A percentile compares a stretch with the other conserved stretches of the same genome.
These are phyloP conservation scores for Megaustenia siamemsis DNA, from an alignment of 2,888 invertebrate species.

Conservation along the genomic window DNA sequence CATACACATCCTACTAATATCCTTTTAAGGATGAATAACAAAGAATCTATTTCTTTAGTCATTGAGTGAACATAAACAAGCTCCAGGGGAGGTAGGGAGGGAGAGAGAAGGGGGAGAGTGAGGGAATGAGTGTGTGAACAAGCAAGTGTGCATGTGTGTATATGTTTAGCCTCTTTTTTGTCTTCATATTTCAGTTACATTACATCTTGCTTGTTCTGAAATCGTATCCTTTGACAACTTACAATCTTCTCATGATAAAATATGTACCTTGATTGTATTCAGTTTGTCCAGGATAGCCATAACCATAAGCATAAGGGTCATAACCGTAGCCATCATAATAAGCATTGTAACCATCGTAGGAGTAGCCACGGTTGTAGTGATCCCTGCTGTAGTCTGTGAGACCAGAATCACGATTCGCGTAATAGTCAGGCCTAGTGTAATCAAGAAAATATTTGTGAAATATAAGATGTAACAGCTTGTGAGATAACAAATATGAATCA, in stretches of 20 bases:
- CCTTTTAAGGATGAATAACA: too few species aligned
- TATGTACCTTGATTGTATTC: slow-evolving; percentile 34
- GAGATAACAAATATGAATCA: too few species aligned
- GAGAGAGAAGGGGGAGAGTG: too few species aligned
- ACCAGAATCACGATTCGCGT: slow-evolving; percentile 51
- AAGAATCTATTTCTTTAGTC: too few species aligned
- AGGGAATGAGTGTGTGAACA: neutral
- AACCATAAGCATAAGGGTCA: slow-evolving; percentile 55
- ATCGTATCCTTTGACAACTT: too few species aligned
- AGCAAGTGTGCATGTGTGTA: neutral
- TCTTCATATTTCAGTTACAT: too few species aligned
- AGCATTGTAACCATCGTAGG: slow-evolving; percentile 62
- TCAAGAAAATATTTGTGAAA: neutral
- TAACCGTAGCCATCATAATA: slow-evolving; percentile 66
- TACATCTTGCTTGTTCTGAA: too few species aligned
- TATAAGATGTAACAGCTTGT: neutral
- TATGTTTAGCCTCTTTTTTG: too few species aligned
- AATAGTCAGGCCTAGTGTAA: slow-evolving; percentile 45
- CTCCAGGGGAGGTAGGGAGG: too few species aligned
- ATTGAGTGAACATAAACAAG: too few species aligned
- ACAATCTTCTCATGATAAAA: neutral
- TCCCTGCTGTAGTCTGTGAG: slow-evolving; percentile 54
- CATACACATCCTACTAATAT: too few species aligned
- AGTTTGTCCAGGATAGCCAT: slow-evolving; percentile 49
- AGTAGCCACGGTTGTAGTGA: slow-evolving; percentile 59